Conservation (phyloP, 2,888 invertebrate species). For the Entomobrya proxima region DNA sequence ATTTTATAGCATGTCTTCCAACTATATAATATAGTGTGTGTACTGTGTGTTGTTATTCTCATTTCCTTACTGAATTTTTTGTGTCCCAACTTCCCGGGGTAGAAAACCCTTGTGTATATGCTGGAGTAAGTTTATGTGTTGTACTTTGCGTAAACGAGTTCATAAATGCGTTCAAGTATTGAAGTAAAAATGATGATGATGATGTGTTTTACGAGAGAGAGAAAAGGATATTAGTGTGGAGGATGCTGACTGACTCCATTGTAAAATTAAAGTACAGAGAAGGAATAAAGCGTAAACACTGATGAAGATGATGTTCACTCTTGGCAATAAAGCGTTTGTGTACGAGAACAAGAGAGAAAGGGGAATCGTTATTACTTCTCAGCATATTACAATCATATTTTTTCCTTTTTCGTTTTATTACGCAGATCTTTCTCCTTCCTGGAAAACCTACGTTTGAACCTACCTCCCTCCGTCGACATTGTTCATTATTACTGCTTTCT, state of each 20-base stretch:
- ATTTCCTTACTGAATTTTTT: neutral
- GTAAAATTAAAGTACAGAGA: neutral
- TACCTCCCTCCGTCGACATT: neutral
- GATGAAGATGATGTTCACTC: neutral
- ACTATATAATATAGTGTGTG: neutral
- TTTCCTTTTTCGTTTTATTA: conserved; percentile 1
- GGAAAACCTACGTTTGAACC: neutral
- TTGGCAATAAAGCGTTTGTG: neutral
- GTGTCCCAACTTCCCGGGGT: neutral
- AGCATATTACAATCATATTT: conserved; percentile 42
- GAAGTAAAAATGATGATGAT: conserved; percentile 5
- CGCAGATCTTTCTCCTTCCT: neutral
- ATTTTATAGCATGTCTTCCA: neutral
- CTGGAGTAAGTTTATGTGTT: neutral
- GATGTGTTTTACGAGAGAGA: neutral
- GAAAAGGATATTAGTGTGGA: neutral
- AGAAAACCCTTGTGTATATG: neutral
- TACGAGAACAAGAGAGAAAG: neutral
- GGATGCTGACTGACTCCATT: neutral
- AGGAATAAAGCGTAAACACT: conserved; percentile 8
- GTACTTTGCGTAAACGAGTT: conserved; percentile 22
- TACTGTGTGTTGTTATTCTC: too few relatives aligned
- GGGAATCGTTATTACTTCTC: conserved; percentile 33
- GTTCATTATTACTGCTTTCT: conserved; percentile 26
- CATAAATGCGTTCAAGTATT: conserved; percentile 11